phyloP scores from a whole-genome alignment of 64 coral and sea anemone genomes.

The Pocillopora verrucosa region DNA sequence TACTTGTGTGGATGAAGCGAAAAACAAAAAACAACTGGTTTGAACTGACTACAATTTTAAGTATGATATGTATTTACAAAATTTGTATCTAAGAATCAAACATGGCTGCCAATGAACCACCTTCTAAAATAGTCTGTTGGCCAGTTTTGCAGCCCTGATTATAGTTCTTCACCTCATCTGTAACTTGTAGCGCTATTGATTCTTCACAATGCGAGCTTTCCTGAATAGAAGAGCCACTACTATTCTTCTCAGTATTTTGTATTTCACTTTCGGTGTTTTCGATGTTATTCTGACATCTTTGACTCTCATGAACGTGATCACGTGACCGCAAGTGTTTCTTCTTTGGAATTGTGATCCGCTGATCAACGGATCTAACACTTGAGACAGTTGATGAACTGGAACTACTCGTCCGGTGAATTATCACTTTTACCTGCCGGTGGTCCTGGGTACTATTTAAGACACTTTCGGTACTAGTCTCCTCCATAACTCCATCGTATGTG shows the following conservation, averaged over 20 bases:
- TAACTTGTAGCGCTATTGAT: background rate
- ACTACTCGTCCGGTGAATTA: constrained; percentile 25
- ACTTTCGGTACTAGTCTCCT: background rate
- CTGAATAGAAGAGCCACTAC: background rate
- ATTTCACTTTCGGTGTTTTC: background rate
- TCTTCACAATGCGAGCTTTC: background rate
- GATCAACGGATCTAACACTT: constrained; percentile 16
- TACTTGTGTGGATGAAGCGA: too few species aligned
- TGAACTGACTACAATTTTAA: too few species aligned
- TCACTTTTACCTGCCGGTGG: constrained; percentile 27
- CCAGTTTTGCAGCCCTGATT: background rate
- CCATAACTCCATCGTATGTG: constrained; percentile 11
- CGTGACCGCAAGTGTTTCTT: background rate
- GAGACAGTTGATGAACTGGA: constrained; percentile 22
- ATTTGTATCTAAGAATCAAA: constrained; percentile 10
- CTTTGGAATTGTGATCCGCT: background rate
- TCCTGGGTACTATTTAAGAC: background rate
- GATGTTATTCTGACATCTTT: background rate
- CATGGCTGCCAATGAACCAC: constrained; percentile 26
- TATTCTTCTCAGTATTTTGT: background rate
- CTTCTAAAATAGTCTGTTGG: background rate
- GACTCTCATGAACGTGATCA: background rate
- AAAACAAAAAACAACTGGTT: too few species aligned
- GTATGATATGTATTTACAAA: too few species aligned
- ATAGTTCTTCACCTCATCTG: background rate